Percentiles rank a stretch among this genome's conserved stretches.
phyloP scores from a whole-genome alignment of 2,888 invertebrate genomes.

The Ophion costatus region DNA sequence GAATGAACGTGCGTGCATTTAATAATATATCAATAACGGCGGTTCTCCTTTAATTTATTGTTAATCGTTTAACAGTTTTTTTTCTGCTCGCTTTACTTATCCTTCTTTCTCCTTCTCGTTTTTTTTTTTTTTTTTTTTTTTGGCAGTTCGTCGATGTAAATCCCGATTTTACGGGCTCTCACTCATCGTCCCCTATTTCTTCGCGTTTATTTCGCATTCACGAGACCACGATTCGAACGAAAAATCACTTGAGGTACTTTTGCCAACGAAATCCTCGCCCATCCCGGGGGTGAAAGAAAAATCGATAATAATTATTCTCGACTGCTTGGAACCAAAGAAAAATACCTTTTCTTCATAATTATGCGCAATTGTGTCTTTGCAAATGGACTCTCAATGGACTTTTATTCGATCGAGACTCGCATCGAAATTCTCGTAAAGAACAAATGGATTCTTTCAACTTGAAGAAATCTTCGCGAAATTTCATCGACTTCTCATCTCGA shows the following conservation, averaged over 20 bases:
- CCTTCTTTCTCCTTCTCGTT: constrained; percentile 27
- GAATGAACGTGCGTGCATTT: constrained; percentile 81
- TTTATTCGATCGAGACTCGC: neutral
- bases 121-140: constrained; percentile 49
- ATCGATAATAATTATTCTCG: neutral
- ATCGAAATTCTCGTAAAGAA: neutral
- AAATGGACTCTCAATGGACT: neutral
- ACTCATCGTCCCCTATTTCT: constrained; percentile 37
- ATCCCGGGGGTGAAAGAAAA: neutral
- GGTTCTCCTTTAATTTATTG: constrained; percentile 70
- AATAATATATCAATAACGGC: constrained; percentile 77
- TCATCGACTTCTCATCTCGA: neutral
- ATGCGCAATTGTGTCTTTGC: neutral
- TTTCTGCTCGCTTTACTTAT: constrained; percentile 14
- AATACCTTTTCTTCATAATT: neutral
- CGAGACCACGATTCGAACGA: neutral
- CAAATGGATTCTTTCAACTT: constrained; percentile 7
- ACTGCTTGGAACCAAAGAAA: neutral
- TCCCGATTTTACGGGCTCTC: constrained; percentile 53
- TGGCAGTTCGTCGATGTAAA: constrained; percentile 64
- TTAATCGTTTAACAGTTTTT: constrained; percentile 74
- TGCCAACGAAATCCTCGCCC: neutral
- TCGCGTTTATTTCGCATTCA: constrained; percentile 2
- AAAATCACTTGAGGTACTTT: constrained; percentile 6
- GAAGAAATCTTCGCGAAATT: neutral